Evolutionary conservation across 2,797 vertebrate genomes (phyloP), one percentile per base, ranked within the genome.

Genomic region (Pseudotriccus pelzelni): DNA sequence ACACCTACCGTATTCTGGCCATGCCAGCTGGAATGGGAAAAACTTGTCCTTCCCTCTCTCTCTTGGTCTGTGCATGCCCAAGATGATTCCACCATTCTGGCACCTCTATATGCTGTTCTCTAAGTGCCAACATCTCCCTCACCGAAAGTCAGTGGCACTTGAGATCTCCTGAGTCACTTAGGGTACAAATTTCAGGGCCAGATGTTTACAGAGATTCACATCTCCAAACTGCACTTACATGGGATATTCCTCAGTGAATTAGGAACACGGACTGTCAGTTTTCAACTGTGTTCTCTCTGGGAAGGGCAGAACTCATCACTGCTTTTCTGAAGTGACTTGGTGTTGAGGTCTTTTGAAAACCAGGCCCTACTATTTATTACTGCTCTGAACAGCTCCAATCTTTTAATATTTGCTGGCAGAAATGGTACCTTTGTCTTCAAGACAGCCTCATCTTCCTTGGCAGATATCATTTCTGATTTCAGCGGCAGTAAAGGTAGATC

Each of bases 401-500:
- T 44, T 80, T 59, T 41, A 25, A 49, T 53, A 62, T n/a, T 68
- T 72, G 39, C 73, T 81, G 66, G 47, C 76, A 92, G 82, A 88
- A 89, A 73, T 2, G 3, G 34, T 34, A 84, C 68, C 52, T 81
- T 55, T 78, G 39, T 66, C 80, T 67, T 47, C 79, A 68, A 66
- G 32, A 58, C 37, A 95, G 76, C 59, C 39, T 80, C 58, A 84
- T 90, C 79, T 89, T 69, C 74, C 55, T 81, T 88, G 55, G 36
- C 77, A 75, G 59, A 36, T 44, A 73, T 12, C 7, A 5, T 36
- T 92, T 80, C 78, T 72, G 73, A 87, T 59, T 85, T 91, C 70
- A 82, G 83, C 50, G 88, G 89, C 69, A 93, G 66, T n/a, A 84
- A 84, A 93, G 39, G 77, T 79, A 91, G 73, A 84, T 76, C 44